phyloP scores from a whole-genome alignment of 2,113 vertebrate species.

The Oceanodroma tethys region DNA sequence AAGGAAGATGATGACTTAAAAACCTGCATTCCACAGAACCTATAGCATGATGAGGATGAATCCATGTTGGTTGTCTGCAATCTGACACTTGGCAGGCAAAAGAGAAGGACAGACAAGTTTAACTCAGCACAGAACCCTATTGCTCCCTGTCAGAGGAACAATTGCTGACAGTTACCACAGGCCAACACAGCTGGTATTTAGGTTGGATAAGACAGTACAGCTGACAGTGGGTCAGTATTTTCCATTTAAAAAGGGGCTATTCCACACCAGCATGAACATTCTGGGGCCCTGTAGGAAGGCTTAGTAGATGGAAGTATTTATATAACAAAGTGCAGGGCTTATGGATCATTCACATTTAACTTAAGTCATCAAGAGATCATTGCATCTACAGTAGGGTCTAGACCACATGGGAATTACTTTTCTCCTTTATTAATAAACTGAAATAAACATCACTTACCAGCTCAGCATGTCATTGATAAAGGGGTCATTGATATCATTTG shows the following conservation, averaged over 20 bases:
- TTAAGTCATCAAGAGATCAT: neutral
- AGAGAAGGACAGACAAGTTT: neutral
- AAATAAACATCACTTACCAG: neutral
- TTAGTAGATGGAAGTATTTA: neutral
- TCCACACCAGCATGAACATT: neutral
- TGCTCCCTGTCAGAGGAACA: neutral
- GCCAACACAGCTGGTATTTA: neutral
- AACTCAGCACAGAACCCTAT: neutral
- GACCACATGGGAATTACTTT: neutral
- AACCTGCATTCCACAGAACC: neutral
- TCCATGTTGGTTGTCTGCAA: neutral
- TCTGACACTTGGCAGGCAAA: neutral
- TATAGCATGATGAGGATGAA: neutral
- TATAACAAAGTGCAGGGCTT: neutral
- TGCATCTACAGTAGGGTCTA: neutral
- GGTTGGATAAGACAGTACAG: neutral
- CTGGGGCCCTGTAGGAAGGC: neutral
- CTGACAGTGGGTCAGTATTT: neutral
- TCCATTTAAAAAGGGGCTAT: neutral
- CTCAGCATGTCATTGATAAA: neutral
- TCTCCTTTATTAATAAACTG: neutral
- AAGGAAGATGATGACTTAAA: neutral
- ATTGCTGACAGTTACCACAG: neutral
- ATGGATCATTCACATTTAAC: neutral
- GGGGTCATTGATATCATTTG: neutral